These are phyloP conservation scores for Coremacera marginata DNA, from an alignment of 2,888 invertebrate species.

Conservation along the genomic window DNA sequence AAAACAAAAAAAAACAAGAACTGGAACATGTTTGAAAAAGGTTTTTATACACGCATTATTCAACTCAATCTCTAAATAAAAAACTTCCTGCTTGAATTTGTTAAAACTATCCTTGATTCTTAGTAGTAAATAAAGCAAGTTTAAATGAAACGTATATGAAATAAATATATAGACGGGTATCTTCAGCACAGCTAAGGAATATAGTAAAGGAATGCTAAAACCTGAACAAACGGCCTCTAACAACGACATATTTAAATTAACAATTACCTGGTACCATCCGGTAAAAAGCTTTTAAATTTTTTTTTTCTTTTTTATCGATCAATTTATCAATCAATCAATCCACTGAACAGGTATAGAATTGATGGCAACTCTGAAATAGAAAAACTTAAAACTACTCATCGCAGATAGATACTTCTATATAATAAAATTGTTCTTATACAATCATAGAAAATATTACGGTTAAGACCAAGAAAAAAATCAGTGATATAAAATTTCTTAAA, in stretches of 20 bases:
- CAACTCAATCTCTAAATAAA: background rate
- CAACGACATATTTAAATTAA: constrained; percentile 23
- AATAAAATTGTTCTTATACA: too few relatives aligned
- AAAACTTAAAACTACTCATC: too few relatives aligned
- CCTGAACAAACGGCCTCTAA: background rate
- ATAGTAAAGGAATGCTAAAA: background rate
- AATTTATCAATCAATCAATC: too few relatives aligned
- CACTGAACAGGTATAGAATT: too few relatives aligned
- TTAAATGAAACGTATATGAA: background rate
- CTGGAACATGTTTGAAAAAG: constrained; percentile 6
- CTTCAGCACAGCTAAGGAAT: too few relatives aligned
- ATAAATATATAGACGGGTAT: background rate
- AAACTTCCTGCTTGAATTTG: constrained; percentile 5
- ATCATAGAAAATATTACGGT: too few relatives aligned
- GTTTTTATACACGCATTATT: constrained; percentile 22
- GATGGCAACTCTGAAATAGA: too few relatives aligned
- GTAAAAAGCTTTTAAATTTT: background rate
- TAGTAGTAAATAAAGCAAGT: background rate
- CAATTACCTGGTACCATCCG: background rate
- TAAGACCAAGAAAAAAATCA: too few relatives aligned
- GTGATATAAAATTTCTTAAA: too few relatives aligned
- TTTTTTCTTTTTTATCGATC: background rate
- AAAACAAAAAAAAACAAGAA: background rate
- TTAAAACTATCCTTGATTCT: background rate
- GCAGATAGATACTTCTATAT: too few relatives aligned